Percentiles rank a stretch among this genome's conserved stretches.
Evolutionary conservation across 2,888 invertebrate species (phyloP).

Genomic region (Orgyia antiqua): DNA sequence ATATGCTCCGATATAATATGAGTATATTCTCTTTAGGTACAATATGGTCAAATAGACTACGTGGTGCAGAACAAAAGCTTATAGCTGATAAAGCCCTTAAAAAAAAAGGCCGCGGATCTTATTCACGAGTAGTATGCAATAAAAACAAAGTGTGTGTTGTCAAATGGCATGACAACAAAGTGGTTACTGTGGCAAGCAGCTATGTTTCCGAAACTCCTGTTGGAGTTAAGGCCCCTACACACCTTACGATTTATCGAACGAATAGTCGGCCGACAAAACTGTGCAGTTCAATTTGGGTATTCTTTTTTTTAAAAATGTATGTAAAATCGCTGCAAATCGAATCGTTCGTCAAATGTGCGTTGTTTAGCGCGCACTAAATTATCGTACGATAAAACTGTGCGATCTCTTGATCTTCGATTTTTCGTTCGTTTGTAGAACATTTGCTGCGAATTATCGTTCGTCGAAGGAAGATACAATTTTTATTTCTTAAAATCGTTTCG

Average conservation of each 20-base stretch:
- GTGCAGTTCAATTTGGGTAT: too few species aligned
- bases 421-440: too few species aligned
- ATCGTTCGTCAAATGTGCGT: too few species aligned
- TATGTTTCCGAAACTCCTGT: conserved; percentile 1
- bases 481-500: too few species aligned
- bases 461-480: too few species aligned
- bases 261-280: conserved; percentile 13
- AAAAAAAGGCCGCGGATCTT: conserved; percentile 1
- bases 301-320: too few species aligned
- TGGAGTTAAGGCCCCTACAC: conserved; percentile 9
- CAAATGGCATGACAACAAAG: conserved; percentile 16
- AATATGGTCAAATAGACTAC: conserved; percentile 8
- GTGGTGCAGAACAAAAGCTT: conserved; percentile 5
- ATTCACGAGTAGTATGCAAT: conserved; percentile 9
- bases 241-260: conserved; percentile 6
- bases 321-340: too few species aligned
- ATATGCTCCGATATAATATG: conserved; percentile 2
- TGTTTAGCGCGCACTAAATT: too few species aligned
- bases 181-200: conserved; percentile 11
- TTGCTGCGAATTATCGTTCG: too few species aligned
- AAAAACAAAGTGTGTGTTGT: conserved; percentile 15
- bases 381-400: too few species aligned
- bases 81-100: conserved; percentile 3
- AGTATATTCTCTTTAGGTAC: conserved; percentile 8
- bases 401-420: too few species aligned